Evolutionary conservation across 2,113 vertebrate species (phyloP).

Genomic region (Solea solea): DNA sequence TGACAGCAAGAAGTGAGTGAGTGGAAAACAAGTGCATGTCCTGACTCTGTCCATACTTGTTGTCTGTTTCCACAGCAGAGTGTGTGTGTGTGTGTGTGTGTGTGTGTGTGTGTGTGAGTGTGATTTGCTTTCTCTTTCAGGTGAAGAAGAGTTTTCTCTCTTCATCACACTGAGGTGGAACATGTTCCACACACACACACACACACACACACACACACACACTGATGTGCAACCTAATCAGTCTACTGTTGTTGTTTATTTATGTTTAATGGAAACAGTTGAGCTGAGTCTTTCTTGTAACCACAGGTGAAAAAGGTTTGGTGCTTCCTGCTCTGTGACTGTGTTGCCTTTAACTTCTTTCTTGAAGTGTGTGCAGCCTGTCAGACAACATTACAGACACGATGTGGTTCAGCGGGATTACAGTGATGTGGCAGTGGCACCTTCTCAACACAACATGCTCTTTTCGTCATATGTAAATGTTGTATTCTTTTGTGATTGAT

Average conservation of each 20-base stretch:
- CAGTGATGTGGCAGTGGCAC: not conserved
- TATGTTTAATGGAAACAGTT: not conserved
- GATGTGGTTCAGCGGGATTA: constrained; percentile 17
- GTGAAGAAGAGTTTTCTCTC: too few relatives aligned
- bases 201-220: too few relatives aligned
- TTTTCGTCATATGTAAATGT: too few relatives aligned
- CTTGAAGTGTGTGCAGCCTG: constrained; percentile 31
- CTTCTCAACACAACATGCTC: too few relatives aligned
- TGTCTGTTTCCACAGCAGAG: not conserved
- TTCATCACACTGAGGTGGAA: too few relatives aligned
- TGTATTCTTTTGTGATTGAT: too few relatives aligned
- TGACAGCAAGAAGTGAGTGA: constrained; percentile 75
- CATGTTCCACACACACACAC: too few relatives aligned
- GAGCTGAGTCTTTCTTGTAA: too few relatives aligned
- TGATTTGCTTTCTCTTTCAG: too few relatives aligned
- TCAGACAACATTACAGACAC: constrained; percentile 29
- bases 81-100: not conserved
- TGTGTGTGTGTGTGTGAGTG: not conserved
- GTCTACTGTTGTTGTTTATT: not conserved
- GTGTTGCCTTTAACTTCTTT: not conserved
- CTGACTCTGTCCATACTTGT: not conserved
- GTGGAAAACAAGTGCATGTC: not conserved
- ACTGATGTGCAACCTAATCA: too few relatives aligned
- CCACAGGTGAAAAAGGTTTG: not conserved
- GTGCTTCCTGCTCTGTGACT: not conserved